phyloP scores from a whole-genome alignment of 2,113 vertebrate genomes.

The Ophiodon elongatus region DNA sequence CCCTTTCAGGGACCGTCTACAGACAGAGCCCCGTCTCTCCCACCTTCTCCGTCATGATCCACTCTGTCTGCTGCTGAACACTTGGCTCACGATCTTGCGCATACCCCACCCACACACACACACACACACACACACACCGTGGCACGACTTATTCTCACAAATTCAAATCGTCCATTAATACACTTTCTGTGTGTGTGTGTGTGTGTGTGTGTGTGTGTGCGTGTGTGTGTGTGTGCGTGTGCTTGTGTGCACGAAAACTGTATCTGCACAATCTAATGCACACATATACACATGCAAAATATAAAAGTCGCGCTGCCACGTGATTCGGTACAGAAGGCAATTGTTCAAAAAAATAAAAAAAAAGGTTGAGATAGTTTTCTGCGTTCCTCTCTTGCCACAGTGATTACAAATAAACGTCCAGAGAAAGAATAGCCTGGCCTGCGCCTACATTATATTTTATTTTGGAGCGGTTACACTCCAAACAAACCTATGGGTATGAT shows the following conservation, averaged over 20 bases:
- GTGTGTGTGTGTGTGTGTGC: slow-evolving; percentile 1
- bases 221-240: slow-evolving; percentile 15
- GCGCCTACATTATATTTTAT: slow-evolving; percentile 25
- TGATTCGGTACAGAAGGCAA: slow-evolving; percentile 24
- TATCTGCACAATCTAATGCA: slow-evolving; percentile 11
- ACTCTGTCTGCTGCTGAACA: slow-evolving; percentile 13
- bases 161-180: neutral
- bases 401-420: slow-evolving; percentile 32
- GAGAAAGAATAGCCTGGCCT: slow-evolving; percentile 16
- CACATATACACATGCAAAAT: slow-evolving; percentile 6
- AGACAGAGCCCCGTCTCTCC: slow-evolving; percentile 7
- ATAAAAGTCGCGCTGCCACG: slow-evolving; percentile 4
- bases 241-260: neutral
- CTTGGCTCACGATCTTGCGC: slow-evolving; percentile 27
- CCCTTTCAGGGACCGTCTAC: slow-evolving; percentile 28
- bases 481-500: slow-evolving; percentile 58
- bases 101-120: slow-evolving; percentile 6
- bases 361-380: slow-evolving; percentile 8
- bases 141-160: slow-evolving; percentile 25
- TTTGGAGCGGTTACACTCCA: slow-evolving; percentile 24
- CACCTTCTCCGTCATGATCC: slow-evolving; percentile 38
- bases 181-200: slow-evolving; percentile 2
- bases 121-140: neutral
- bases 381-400: slow-evolving; percentile 9
- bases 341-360: slow-evolving; percentile 45